phyloP scores from a whole-genome alignment of 2,113 vertebrate genomes.

The Kryptolebias marmoratus region DNA sequence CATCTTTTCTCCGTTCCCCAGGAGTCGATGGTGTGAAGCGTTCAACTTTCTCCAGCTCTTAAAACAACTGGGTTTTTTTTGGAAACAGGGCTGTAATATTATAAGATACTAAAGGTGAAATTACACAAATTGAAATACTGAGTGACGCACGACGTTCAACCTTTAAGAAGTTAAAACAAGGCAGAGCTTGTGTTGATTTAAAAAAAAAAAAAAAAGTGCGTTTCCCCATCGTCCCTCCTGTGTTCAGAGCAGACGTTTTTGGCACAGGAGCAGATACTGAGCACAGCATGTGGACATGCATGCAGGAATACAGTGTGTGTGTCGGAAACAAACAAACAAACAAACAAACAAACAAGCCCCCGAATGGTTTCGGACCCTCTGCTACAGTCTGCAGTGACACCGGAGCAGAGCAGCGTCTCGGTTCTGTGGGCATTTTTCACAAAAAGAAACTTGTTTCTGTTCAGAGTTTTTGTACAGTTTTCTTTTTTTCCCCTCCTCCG shows the following conservation, averaged over 20 bases:
- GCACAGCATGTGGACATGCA: conserved; percentile 52
- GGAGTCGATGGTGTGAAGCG: neutral
- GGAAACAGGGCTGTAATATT: conserved; percentile 24
- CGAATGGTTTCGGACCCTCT: conserved; percentile 24
- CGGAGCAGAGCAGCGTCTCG: conserved; percentile 12
- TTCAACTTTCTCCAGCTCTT: too few species aligned
- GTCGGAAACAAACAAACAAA: conserved; percentile 28
- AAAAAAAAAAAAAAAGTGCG: conserved; percentile 21
- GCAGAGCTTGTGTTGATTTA: conserved; percentile 28
- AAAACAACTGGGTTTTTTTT: neutral
- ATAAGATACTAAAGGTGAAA: conserved; percentile 38
- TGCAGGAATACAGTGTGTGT: conserved; percentile 54
- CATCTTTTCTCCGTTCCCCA: neutral
- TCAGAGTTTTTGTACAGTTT: conserved; percentile 4
- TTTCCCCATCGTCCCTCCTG: conserved; percentile 2
- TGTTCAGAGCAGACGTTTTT: conserved; percentile 28
- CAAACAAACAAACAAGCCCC: conserved; percentile 20
- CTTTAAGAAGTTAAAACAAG: conserved; percentile 42
- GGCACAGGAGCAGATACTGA: conserved; percentile 44
- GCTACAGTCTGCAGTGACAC: conserved; percentile 6
- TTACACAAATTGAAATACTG: conserved; percentile 43
- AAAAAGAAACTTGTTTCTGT: conserved; percentile 23
- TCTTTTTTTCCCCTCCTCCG: conserved; percentile 4
- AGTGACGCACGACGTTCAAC: conserved; percentile 18
- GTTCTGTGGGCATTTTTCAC: conserved; percentile 13